These are phyloP conservation scores for Luehdorfia chinensis DNA, from an alignment of 1,140 invertebrate genomes.

Conservation along the genomic window DNA sequence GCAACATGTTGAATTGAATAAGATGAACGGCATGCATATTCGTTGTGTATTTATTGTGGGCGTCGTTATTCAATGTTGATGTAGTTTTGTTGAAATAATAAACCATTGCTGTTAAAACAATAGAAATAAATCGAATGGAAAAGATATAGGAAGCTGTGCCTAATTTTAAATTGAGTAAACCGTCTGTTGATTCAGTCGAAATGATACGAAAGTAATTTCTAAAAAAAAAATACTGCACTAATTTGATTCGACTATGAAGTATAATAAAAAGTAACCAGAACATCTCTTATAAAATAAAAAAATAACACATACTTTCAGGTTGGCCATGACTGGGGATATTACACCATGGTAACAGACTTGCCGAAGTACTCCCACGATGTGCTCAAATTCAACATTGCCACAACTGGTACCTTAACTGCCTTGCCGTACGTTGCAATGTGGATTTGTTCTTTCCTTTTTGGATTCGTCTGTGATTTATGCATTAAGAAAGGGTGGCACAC, in stretches of 20 bases:
- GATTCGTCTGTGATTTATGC: slow-evolving; percentile 82
- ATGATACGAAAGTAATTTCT: too few species aligned
- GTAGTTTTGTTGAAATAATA: slow-evolving; percentile 1
- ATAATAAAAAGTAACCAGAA: too few species aligned
- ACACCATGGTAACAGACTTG: slow-evolving; percentile 93
- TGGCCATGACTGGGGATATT: slow-evolving; percentile 96
- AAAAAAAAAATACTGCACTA: too few species aligned
- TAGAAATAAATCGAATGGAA: too few species aligned
- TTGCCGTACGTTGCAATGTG: slow-evolving; percentile 86
- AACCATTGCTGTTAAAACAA: too few species aligned
- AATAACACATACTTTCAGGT: slow-evolving; percentile 51
- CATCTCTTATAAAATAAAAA: too few species aligned
- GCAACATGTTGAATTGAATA: background rate
- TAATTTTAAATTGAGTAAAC: too few species aligned
- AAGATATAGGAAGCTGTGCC: too few species aligned
- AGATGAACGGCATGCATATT: slow-evolving; percentile 2
- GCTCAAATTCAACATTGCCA: slow-evolving; percentile 87
- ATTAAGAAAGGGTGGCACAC: slow-evolving; percentile 79
- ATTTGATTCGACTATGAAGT: too few species aligned
- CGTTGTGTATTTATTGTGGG: slow-evolving; percentile 1
- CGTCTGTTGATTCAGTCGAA: too few species aligned
- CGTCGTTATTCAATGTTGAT: slow-evolving; percentile 5
- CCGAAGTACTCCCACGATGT: slow-evolving; percentile 94
- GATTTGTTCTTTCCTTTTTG: slow-evolving; percentile 81
- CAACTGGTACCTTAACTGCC: slow-evolving; percentile 82